These are phyloP conservation scores for Kryptolebias ocellatus DNA, from an alignment of 2,797 vertebrate genomes.

Conservation along the genomic window DNA sequence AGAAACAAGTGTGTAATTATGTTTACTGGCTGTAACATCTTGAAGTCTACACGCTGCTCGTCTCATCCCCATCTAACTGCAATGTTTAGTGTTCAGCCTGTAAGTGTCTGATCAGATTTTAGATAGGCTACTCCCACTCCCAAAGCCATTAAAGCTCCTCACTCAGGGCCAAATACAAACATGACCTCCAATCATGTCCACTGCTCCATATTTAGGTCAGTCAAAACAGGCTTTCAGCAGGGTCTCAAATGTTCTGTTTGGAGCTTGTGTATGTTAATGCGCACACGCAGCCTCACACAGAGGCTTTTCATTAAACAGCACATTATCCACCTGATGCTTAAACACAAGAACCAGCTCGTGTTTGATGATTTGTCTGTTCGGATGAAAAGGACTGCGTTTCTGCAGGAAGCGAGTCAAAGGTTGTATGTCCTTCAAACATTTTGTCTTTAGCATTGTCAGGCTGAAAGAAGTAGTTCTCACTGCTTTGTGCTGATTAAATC, in stretches of 20 bases:
- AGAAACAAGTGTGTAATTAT: background rate
- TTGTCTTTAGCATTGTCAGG: conserved; percentile 18
- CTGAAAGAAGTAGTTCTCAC: conserved; percentile 34
- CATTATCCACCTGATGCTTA: background rate
- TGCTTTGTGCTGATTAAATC: conserved; percentile 46
- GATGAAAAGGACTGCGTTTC: conserved; percentile 3
- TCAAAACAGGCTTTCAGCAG: conserved; percentile 40
- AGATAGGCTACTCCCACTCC: conserved; percentile 46
- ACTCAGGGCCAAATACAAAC: conserved; percentile 54
- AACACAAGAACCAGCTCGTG: conserved; percentile 8
- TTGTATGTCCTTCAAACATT: conserved; percentile 9
- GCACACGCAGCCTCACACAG: background rate
- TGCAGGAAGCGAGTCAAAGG: conserved; percentile 26
- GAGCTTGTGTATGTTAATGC: conserved; percentile 1
- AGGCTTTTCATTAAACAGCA: conserved; percentile 11
- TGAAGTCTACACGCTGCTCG: background rate
- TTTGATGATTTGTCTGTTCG: conserved; percentile 11
- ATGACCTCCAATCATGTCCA: conserved; percentile 49
- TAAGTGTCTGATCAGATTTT: conserved; percentile 53
- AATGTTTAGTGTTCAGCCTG: background rate
- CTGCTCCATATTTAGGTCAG: conserved; percentile 38
- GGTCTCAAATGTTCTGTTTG: conserved; percentile 5
- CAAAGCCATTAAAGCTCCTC: conserved; percentile 62
- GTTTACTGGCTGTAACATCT: conserved; percentile 1
- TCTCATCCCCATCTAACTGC: conserved; percentile 4